phyloP scores from a whole-genome alignment of 2,888 invertebrate genomes.

The Drosophila mimetica region DNA sequence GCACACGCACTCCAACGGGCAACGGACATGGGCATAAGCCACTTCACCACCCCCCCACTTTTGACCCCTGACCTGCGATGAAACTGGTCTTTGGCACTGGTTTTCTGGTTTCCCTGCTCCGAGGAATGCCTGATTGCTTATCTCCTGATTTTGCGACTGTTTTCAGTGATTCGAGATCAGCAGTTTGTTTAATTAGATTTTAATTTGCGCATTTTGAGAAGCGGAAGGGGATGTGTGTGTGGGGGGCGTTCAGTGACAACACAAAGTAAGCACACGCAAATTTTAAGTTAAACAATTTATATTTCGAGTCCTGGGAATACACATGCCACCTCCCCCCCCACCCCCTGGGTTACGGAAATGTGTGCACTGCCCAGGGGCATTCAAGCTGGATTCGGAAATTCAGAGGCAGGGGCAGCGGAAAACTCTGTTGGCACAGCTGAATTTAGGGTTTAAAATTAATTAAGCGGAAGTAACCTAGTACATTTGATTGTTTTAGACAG shows the following conservation, averaged over 20 bases:
- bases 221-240: no score
- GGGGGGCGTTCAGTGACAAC: neutral
- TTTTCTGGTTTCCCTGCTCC: neutral
- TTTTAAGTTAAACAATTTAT: slow-evolving; percentile 6
- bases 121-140: slow-evolving; percentile 2
- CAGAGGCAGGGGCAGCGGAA: slow-evolving; percentile 39
- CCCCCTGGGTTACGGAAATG: slow-evolving; percentile 10
- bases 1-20: slow-evolving; percentile 47
- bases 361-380: slow-evolving; percentile 62
- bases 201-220: slow-evolving; percentile 64
- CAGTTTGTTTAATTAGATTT: slow-evolving; percentile 69
- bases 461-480: slow-evolving; percentile 75
- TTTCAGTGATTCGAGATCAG: slow-evolving; percentile 30
- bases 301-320: neutral
- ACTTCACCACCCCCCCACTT: neutral
- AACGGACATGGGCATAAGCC: no score
- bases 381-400: slow-evolving; percentile 11
- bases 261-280: neutral
- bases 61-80: neutral
- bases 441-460: slow-evolving; percentile 75
- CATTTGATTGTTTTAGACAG: slow-evolving; percentile 77
- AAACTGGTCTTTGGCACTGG: slow-evolving; percentile 11
- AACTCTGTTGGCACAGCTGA: slow-evolving; percentile 66
- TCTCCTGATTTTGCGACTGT: slow-evolving; percentile 17
- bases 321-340: neutral